A percentile compares a stretch with the other conserved stretches of the same genome.
These are phyloP conservation scores for Zenarchopterus dispar DNA, from an alignment of 2,797 vertebrate species.

Conservation along the genomic window DNA sequence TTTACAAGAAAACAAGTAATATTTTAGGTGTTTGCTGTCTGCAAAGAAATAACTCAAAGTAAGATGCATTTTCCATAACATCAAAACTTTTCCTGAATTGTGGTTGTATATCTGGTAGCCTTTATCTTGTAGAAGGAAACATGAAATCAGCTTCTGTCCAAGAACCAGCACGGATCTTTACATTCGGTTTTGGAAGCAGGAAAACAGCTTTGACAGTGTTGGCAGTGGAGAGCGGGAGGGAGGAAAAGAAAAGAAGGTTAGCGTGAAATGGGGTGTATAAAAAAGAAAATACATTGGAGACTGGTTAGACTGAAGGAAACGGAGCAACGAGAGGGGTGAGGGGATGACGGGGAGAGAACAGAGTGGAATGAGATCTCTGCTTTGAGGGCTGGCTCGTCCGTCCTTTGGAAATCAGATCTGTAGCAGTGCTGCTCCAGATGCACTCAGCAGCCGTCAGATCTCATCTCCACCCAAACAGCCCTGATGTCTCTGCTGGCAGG, in stretches of 20 bases:
- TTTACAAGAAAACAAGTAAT: too few relatives aligned
- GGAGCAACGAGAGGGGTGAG: constrained; percentile 35
- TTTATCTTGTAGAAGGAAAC: constrained; percentile 1
- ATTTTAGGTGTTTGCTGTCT: too few relatives aligned
- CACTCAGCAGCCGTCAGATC: constrained; percentile 30
- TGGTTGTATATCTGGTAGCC: neutral
- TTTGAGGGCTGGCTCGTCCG: constrained; percentile 61
- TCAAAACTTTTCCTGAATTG: too few relatives aligned
- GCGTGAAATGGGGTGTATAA: constrained; percentile 27
- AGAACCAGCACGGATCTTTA: constrained; percentile 12
- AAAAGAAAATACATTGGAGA: constrained; percentile 24
- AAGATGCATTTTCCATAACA: too few relatives aligned
- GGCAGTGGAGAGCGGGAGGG: constrained; percentile 13
- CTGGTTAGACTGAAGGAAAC: constrained; percentile 34
- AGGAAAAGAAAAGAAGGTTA: constrained; percentile 20
- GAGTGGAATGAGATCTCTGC: constrained; percentile 54
- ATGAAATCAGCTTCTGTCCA: neutral
- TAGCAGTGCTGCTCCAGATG: constrained; percentile 45
- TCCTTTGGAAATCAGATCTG: constrained; percentile 69
- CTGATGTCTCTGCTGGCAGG: constrained; percentile 22
- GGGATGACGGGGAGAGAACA: constrained; percentile 29
- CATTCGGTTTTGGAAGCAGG: constrained; percentile 6
- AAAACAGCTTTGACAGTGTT: constrained; percentile 5
- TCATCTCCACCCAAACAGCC: constrained; percentile 44
- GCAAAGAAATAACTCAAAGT: too few relatives aligned